Conservation (phyloP, 2,888 invertebrate species). For the Odontocolon sp. region DNA sequence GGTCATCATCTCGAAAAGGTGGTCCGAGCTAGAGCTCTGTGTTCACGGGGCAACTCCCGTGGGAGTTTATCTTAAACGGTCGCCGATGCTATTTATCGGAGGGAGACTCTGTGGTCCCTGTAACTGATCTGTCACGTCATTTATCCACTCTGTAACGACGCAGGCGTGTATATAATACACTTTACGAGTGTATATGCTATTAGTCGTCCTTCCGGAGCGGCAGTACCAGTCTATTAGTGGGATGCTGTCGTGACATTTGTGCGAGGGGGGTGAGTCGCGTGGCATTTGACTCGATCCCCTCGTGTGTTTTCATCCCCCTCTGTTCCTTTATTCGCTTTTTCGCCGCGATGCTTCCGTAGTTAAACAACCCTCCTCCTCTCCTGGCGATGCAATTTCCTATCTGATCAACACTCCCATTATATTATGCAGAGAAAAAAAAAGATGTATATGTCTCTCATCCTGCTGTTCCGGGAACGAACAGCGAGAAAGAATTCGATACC, state of each 20-base stretch:
- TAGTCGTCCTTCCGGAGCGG: slow-evolving; percentile 54
- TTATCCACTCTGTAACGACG: slow-evolving; percentile 28
- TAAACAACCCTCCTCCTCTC: slow-evolving; percentile 29
- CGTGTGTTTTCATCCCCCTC: slow-evolving; percentile 55
- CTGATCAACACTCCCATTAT: slow-evolving; percentile 52
- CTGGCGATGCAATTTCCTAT: slow-evolving; percentile 59
- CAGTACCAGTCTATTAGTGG: slow-evolving; percentile 72
- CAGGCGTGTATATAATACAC: slow-evolving; percentile 54
- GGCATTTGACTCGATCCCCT: slow-evolving; percentile 74
- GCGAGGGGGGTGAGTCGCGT: slow-evolving; percentile 61
- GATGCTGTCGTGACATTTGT: slow-evolving; percentile 72
- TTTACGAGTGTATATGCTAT: slow-evolving; percentile 52
- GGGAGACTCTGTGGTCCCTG: slow-evolving; percentile 11
- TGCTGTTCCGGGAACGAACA: slow-evolving; percentile 30
- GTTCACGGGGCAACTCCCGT: slow-evolving; percentile 38
- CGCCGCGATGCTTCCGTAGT: slow-evolving; percentile 20
- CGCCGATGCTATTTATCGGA: slow-evolving; percentile 34
- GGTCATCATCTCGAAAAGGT: slow-evolving; percentile 4
- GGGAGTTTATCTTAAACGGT: slow-evolving; percentile 44
- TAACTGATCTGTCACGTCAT: slow-evolving; percentile 56
- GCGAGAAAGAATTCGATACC: slow-evolving; percentile 37
- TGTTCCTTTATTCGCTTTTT: slow-evolving; percentile 21
- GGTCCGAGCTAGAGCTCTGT: neutral
- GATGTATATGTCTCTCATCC: slow-evolving; percentile 40
- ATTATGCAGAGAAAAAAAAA: slow-evolving; percentile 13